Evolutionary conservation across 2,888 invertebrate species (phyloP).

Genomic region (Sinelater perroti): DNA sequence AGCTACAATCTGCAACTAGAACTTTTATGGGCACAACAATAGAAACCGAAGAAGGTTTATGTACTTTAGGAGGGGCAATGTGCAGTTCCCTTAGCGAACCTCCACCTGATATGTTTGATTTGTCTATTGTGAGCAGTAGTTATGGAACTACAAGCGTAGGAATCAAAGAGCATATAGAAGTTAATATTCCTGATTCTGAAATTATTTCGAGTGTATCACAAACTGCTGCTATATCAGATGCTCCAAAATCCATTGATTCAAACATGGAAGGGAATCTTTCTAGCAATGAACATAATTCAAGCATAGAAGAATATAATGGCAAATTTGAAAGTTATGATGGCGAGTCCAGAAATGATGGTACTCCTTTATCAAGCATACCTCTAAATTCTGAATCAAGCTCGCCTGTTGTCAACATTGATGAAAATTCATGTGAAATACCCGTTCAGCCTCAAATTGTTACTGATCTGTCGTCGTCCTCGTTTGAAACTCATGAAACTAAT

Average conservation of each 20-base stretch:
- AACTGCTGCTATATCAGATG: background rate
- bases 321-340: constrained; percentile 18
- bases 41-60: constrained; percentile 48
- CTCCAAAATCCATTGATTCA: constrained; percentile 2
- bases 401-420: constrained; percentile 46
- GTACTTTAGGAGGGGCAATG: constrained; percentile 57
- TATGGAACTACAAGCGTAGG: constrained; percentile 14
- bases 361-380: constrained; percentile 1
- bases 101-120: constrained; percentile 60
- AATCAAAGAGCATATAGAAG: constrained; percentile 15
- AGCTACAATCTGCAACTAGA: constrained; percentile 1
- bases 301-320: constrained; percentile 12
- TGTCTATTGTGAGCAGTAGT: constrained; percentile 38
- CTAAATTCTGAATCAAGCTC: constrained; percentile 27
- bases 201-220: background rate
- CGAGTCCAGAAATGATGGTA: constrained; percentile 22
- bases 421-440: constrained; percentile 58
- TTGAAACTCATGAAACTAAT: constrained; percentile 19
- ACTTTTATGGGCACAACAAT: constrained; percentile 20
- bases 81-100: constrained; percentile 61
- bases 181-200: constrained; percentile 8
- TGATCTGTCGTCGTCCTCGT: constrained; percentile 36
- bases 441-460: constrained; percentile 57
- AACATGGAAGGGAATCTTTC: constrained; percentile 2
- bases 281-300: constrained; percentile 2